Evolutionary conservation across 2,797 vertebrate genomes (phyloP), one percentile per base, ranked within the genome.

Genomic region (Heteromormyrus szaboi): DNA sequence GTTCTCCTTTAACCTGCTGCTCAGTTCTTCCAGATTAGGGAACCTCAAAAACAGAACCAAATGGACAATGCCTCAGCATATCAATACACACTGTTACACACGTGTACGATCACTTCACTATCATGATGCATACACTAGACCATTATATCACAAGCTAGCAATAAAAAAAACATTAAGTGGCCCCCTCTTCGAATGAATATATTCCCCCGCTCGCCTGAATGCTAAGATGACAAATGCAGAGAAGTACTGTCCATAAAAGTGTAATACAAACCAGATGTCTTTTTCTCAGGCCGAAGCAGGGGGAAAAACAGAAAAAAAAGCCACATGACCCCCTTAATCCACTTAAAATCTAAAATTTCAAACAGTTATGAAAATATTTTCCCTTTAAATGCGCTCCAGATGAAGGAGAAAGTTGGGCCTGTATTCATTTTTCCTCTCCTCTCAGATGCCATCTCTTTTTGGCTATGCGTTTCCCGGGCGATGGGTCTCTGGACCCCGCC

Each of bases 361-460:
- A 94, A 94, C 92, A 93, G 92, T 94, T 93, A 92, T 94, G 91
- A 95, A 95, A 95, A 95, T 95, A 95, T 95, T 95, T 95, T 94
- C 89, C 90, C 89, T 91, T 91, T 83, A 92, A 95, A 94, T 94
- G 90, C 91, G 91, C 90, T 95, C 92, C 93, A 95, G 93, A 94
- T 95, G 93, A 94, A 89, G 19, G 50, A 89, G 87, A 91, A 91
- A 92, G 92, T 93, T 90, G 37, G 87, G 91, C 90, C 90, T 91
- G 93, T 92, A 19, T 7, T 76, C 83, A 91, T 88, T 91, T 22
- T 91, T 91, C 92, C 90, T 88, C 85, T 87, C 90, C 59, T 19
- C 76, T 29, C 29, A 89, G 91, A 88, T 91, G 91, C 91, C 93
- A 87, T 90, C 92, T 90, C 90, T 50, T 89, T 51, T 33, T 86